Percentiles rank a stretch among this genome's conserved stretches.
Evolutionary conservation across 1,140 invertebrate species (phyloP).

Genomic region (Lethrus apterus): DNA sequence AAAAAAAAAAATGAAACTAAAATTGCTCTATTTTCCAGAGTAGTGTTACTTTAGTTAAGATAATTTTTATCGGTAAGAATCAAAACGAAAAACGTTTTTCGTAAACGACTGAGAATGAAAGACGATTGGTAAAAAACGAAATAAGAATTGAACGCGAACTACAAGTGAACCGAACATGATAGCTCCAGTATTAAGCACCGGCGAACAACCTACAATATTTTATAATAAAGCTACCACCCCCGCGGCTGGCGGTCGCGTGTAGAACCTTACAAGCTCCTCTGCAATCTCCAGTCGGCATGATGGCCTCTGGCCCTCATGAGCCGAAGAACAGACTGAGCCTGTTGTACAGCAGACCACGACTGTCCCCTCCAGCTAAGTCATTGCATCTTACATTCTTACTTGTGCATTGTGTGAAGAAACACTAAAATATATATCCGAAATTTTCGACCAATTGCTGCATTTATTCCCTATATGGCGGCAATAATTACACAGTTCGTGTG

Average conservation of each 20-base stretch:
- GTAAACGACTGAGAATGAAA: no score
- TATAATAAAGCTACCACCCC: conserved; percentile 34
- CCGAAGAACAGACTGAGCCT: conserved; percentile 27
- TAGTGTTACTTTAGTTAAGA: no score
- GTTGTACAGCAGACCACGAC: conserved; percentile 31
- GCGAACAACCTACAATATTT: conserved; percentile 25
- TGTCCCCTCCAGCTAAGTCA: conserved; percentile 33
- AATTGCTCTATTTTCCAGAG: no score
- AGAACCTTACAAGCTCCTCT: conserved; percentile 21
- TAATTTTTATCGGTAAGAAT: no score
- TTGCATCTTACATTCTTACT: conserved; percentile 24
- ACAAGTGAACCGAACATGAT: conserved; percentile 18
- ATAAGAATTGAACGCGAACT: conserved; percentile 11
- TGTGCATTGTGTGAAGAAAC: conserved; percentile 15
- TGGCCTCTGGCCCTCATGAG: conserved; percentile 31
- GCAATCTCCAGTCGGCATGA: conserved; percentile 33
- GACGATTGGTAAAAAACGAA: not conserved
- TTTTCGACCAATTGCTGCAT: no score
- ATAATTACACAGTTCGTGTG: no score
- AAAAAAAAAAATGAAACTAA: no score
- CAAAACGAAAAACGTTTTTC: no score
- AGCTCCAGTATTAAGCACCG: conserved; percentile 18
- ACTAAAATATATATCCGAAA: conserved; percentile 3
- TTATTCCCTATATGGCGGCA: no score
- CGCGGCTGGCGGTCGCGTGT: conserved; percentile 37